A percentile compares a stretch with the other conserved stretches of the same genome.
These are phyloP conservation scores for Phytoseiulus persimilis DNA, from an alignment of 2,888 invertebrate species.

Conservation along the genomic window DNA sequence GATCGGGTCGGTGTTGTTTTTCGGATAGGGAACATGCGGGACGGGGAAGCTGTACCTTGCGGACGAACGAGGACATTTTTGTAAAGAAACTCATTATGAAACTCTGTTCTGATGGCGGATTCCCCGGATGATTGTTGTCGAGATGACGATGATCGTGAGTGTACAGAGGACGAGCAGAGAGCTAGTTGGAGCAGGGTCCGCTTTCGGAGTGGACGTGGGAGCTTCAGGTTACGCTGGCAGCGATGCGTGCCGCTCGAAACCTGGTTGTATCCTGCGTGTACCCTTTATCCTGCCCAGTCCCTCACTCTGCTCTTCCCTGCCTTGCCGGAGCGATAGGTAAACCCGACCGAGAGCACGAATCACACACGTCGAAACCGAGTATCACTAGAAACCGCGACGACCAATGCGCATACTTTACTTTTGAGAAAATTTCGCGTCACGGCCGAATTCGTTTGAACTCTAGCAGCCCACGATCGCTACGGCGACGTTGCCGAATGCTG, in stretches of 20 bases:
- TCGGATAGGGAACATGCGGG: background rate
- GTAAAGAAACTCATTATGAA: constrained; percentile 33
- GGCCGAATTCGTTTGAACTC: background rate
- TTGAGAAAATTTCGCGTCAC: background rate
- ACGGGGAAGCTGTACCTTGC: constrained; percentile 1
- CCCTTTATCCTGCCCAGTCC: background rate
- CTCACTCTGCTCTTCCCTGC: background rate
- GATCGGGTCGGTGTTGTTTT: background rate
- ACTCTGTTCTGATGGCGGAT: background rate
- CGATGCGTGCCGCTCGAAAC: background rate
- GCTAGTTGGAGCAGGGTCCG: background rate
- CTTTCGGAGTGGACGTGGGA: too few relatives aligned
- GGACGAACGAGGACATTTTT: constrained; percentile 34
- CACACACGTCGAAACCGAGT: background rate
- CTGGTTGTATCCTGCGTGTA: background rate
- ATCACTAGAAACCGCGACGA: background rate
- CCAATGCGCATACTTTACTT: background rate
- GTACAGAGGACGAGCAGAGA: background rate
- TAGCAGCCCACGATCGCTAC: background rate
- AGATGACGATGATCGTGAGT: background rate
- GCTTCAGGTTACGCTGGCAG: too few relatives aligned
- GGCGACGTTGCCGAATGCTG: background rate
- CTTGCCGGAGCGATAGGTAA: background rate
- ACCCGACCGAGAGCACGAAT: background rate
- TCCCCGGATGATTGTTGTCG: background rate